These are phyloP conservation scores for Muraenolepis orangiensis DNA, from an alignment of 2,797 vertebrate genomes.

Conservation along the genomic window DNA sequence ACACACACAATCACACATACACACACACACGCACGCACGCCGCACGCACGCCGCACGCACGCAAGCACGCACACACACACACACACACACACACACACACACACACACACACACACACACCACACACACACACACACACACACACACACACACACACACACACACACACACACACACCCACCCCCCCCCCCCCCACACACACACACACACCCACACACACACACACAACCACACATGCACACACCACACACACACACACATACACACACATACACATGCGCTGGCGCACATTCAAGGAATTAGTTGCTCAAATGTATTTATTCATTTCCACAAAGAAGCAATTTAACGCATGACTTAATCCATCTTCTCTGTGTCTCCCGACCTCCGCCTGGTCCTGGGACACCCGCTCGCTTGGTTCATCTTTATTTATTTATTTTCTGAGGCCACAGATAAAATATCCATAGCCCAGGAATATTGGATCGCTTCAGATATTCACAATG, in stretches of 20 bases:
- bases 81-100: conserved; percentile 60
- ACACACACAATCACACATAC: conserved; percentile 2
- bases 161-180: conserved; percentile 62
- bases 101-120: conserved; percentile 61
- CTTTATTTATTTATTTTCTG: not conserved
- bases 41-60: not conserved
- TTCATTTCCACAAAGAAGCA: conserved; percentile 78
- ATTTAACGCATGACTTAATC: conserved; percentile 79
- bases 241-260: conserved; percentile 35
- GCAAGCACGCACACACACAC: not conserved
- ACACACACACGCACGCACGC: not conserved
- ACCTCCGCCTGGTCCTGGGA: conserved; percentile 60
- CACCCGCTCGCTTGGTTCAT: conserved; percentile 56
- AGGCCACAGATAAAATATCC: conserved; percentile 60
- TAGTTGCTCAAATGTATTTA: conserved; percentile 77
- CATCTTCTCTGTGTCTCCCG: conserved; percentile 72
- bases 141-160: conserved; percentile 54
- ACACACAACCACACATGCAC: not conserved
- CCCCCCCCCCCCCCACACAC: conserved; percentile 35
- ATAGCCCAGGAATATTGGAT: conserved; percentile 54
- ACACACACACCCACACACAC: conserved; percentile 1
- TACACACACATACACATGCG: conserved; percentile 61
- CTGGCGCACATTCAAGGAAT: conserved; percentile 70
- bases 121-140: not conserved
- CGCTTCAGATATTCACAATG: conserved; percentile 24